Evolutionary conservation across 2,888 invertebrate species (phyloP).

Genomic region (Eupithecia exiguata): DNA sequence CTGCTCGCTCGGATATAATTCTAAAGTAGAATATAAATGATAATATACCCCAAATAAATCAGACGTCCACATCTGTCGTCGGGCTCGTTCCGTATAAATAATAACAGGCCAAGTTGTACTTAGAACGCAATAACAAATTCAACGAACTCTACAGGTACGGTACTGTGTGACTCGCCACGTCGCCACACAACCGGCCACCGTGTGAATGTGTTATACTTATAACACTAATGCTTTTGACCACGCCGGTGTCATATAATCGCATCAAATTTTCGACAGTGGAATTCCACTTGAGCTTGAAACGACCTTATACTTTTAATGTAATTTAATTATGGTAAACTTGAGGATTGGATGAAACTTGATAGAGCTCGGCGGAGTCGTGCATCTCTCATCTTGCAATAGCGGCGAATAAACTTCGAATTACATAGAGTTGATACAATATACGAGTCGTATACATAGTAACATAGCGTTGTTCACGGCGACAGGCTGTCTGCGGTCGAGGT

Average conservation of each 20-base stretch:
- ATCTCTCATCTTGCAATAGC: slow-evolving; percentile 66
- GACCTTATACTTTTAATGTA: slow-evolving; percentile 53
- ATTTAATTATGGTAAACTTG: slow-evolving; percentile 54
- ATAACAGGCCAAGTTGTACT: slow-evolving; percentile 78
- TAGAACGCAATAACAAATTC: slow-evolving; percentile 83
- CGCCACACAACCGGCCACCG: slow-evolving; percentile 75
- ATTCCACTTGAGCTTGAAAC: slow-evolving; percentile 65
- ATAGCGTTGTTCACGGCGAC: slow-evolving; percentile 81
- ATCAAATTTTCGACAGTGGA: slow-evolving; percentile 69
- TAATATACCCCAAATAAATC: slow-evolving; percentile 70
- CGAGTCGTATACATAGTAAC: slow-evolving; percentile 70
- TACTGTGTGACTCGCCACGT: slow-evolving; percentile 79
- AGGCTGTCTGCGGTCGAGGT: slow-evolving; percentile 79
- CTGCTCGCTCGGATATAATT: slow-evolving; percentile 52
- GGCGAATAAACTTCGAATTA: slow-evolving; percentile 73
- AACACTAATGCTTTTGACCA: slow-evolving; percentile 71
- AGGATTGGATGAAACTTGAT: slow-evolving; percentile 60
- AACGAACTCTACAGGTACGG: slow-evolving; percentile 83
- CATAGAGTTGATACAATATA: slow-evolving; percentile 67
- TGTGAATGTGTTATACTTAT: slow-evolving; percentile 77
- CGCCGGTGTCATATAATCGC: slow-evolving; percentile 74
- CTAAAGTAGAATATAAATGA: slow-evolving; percentile 58
- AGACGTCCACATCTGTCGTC: slow-evolving; percentile 72
- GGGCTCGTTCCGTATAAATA: slow-evolving; percentile 70
- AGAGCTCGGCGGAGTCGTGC: slow-evolving; percentile 46